These are phyloP conservation scores for Ophion obscuratus DNA, from an alignment of 2,888 invertebrate genomes.

Conservation along the genomic window DNA sequence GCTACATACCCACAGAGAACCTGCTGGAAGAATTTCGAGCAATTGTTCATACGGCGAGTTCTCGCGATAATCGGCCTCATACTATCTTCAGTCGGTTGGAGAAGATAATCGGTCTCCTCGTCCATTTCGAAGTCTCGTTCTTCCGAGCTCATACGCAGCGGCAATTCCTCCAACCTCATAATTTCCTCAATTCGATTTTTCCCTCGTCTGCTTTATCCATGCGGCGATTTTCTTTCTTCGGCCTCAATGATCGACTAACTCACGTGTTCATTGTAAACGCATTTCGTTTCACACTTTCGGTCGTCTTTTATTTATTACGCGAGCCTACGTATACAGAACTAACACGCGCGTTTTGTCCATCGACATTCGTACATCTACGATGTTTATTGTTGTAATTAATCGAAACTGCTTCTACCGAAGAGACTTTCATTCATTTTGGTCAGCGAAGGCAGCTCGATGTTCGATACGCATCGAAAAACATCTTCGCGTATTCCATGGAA, in stretches of 20 bases:
- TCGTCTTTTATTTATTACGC: conserved; percentile 12
- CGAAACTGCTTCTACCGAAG: neutral
- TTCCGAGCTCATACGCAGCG: conserved; percentile 80
- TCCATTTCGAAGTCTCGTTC: conserved; percentile 83
- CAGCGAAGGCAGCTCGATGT: neutral
- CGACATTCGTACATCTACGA: neutral
- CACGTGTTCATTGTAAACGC: conserved; percentile 1
- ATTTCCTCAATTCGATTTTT: conserved; percentile 9
- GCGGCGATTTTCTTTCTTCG: neutral
- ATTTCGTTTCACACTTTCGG: neutral
- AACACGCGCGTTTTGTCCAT: conserved; percentile 22
- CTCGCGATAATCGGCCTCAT: conserved; percentile 77
- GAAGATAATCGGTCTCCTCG: conserved; percentile 82
- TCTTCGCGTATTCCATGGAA: conserved; percentile 17
- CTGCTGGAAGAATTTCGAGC: conserved; percentile 76
- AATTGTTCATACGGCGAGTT: conserved; percentile 77
- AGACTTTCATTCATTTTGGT: neutral
- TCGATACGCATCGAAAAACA: conserved; percentile 3
- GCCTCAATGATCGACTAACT: neutral
- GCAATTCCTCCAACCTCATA: conserved; percentile 83
- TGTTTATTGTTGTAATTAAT: neutral
- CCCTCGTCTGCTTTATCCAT: neutral
- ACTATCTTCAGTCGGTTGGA: conserved; percentile 80
- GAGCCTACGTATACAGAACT: neutral
- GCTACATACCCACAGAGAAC: conserved; percentile 81